Evolutionary conservation across 2,797 vertebrate genomes (phyloP), one percentile per base, ranked within the genome.

Genomic region (Odontamblyopus rebecca): DNA sequence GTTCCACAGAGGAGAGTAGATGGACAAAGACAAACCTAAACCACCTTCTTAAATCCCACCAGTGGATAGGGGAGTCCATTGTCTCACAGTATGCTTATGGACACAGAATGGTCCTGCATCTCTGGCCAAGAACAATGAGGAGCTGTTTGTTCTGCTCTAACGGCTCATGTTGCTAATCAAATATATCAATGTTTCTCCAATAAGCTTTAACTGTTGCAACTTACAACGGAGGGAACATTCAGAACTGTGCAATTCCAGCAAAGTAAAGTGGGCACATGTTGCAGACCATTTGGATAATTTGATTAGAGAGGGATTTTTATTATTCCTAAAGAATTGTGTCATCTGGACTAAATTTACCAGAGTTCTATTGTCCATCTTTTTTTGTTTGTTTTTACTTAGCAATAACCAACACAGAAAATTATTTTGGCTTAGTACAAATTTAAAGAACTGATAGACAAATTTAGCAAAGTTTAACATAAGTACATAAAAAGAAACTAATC

Each of bases 61-160:
- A 18, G 38, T 54, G 32, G 59, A 44, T 51, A 19, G 44, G 15
- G 27, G n/a, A 3, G n/a, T 13, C 26, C 3, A 44, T 26, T 15
- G 8, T 13, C 9, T 69, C 9, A 35, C 12, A 11, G 6, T 13
- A 12, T 67, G 44, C 60, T 61, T 15, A 75, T 5, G 13, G 6
- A 70, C 6, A 41, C 71, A 68, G 3, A 69, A 67, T 11, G 60
- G 63, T 61, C 61, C 12, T 30, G 19, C 26, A 15, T 4, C 6
- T 9, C 51, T 73, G 61, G 23, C 71, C 76, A 78, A 83, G 75
- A 30, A 66, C 35, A 71, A 26, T 70, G 54, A 71, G 71, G 61
- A 69, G 68, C 26, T 76, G 23, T 59, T 8, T 1, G 12, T 13
- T 16, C 26, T 13, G n/a, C 19, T 67, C 6, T 4, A 35, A 11